Evolutionary conservation across 2,797 vertebrate genomes (phyloP).

Genomic region (Amblyopsis hoosieri): DNA sequence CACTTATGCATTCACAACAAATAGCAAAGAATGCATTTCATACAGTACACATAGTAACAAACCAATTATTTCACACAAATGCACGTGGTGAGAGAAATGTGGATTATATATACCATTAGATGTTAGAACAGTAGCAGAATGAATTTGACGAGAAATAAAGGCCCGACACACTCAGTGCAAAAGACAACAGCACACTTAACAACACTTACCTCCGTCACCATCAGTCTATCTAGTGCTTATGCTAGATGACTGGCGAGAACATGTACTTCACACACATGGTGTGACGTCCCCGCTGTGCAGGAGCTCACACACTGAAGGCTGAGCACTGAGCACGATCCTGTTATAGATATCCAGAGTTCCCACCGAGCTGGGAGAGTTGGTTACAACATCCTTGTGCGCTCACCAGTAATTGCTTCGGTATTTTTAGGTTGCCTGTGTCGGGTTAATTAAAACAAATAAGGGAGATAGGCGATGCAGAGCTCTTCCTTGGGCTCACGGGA

Average conservation of each 20-base stretch:
- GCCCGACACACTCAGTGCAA: conserved; percentile 7
- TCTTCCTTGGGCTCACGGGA: conserved; percentile 55
- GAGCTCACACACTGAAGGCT: conserved; percentile 48
- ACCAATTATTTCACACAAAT: conserved; percentile 35
- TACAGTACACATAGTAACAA: conserved; percentile 13
- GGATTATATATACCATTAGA: no score
- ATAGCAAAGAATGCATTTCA: conserved; percentile 42
- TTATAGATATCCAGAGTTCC: conserved; percentile 67
- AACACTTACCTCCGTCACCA: conserved; percentile 18
- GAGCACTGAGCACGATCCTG: conserved; percentile 59
- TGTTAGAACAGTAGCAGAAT: not conserved
- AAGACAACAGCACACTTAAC: conserved; percentile 35
- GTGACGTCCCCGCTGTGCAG: conserved; percentile 26
- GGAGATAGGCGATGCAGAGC: conserved; percentile 47
- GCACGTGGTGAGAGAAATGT: no score
- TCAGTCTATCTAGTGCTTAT: conserved; percentile 30
- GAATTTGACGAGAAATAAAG: conserved; percentile 31
- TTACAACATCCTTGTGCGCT: conserved; percentile 49
- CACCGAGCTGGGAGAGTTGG: conserved; percentile 54
- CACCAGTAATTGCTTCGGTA: conserved; percentile 72
- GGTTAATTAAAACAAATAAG: conserved; percentile 77
- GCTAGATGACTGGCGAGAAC: conserved; percentile 18
- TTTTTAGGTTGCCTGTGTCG: conserved; percentile 63
- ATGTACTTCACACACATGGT: conserved; percentile 49
- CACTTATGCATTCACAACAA: conserved; percentile 57